Conservation (phyloP, 2,797 vertebrate genomes). For the Muraenolepis orangiensis region DNA sequence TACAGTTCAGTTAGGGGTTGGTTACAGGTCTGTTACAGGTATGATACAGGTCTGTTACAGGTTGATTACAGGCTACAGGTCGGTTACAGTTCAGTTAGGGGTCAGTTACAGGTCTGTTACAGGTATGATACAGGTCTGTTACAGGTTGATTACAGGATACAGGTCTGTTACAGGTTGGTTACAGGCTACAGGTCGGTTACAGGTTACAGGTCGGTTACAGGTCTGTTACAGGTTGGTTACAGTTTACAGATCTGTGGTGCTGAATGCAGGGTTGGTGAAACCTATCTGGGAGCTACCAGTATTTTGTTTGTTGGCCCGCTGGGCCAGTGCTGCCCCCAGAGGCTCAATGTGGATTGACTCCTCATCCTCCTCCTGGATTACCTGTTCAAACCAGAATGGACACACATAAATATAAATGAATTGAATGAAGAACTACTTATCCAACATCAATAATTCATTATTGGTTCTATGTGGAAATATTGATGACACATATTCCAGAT, state of each 20-base stretch:
- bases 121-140: not conserved
- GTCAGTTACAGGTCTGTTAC: not conserved
- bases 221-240: not conserved
- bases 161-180: too few relatives aligned
- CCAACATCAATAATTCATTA: not conserved
- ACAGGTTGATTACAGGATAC: too few relatives aligned
- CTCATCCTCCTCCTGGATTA: conserved; percentile 47
- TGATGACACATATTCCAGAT: not conserved
- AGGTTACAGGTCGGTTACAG: not conserved
- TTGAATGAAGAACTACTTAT: not conserved
- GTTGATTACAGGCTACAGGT: too few relatives aligned
- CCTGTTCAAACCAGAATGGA: conserved; percentile 11
- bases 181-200: not conserved
- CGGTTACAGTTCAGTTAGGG: not conserved
- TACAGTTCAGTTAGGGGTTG: too few relatives aligned
- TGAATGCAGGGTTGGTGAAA: conserved; percentile 70
- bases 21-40: too few relatives aligned
- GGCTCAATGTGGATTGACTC: conserved; percentile 64
- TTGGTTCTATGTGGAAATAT: not conserved
- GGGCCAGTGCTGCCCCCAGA: conserved; percentile 73
- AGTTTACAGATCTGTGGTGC: conserved; percentile 79
- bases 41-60: too few relatives aligned
- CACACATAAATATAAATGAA: not conserved
- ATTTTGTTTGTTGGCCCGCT: conserved; percentile 35
- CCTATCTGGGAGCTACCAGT: not conserved